Evolutionary conservation across 2,797 vertebrate genomes (phyloP), one percentile per base, ranked within the genome.

Genomic region (Anguilla marmorata): DNA sequence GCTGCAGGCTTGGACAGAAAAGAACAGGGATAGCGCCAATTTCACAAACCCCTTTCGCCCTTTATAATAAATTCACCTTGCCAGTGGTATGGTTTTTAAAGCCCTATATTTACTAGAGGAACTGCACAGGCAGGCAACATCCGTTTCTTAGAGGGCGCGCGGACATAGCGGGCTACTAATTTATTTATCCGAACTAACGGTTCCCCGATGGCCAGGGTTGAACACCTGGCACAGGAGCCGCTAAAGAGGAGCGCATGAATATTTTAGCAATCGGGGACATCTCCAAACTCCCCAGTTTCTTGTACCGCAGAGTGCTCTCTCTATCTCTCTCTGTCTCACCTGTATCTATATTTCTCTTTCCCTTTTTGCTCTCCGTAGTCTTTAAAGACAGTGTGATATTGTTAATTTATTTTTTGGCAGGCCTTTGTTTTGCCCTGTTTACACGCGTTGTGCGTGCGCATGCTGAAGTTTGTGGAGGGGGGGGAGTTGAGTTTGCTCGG

Each of bases 341-440:
- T 69, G n/a, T 41, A 80, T 7, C 45, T 11, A 84, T 11, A 56
- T 85, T 85, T 66, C 69, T 37, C 85, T 90, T 89, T 91, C 89
- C 90, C 87, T 88, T 41, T 41, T 41, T 41, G 37, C 37, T 41
- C 37, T 41, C 37, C 14, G 37, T 19, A 84, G 85, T 83, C 63
- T 85, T 87, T 74, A 48, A 84, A 76, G 87, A 86, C 87, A 88
- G 87, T 87, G 69, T n/a, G 89, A 88, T 87, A 12, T 7, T 24
- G 12, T 86, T 90, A 86, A 90, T 90, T 85, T 85, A 90, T 89
- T 89, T 66, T 90, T 91, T 91, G 88, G 90, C 87, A 83, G 56
- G 37, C 69, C 80, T 74, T 72, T 60, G 87, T 72, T 86, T 30
- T 58, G 6, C 7, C 9, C 72, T 63, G 21, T 33, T 83, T 14